phyloP scores from a whole-genome alignment of 2,113 vertebrate genomes.

The Sinocyclocheilus anophthalmus region DNA sequence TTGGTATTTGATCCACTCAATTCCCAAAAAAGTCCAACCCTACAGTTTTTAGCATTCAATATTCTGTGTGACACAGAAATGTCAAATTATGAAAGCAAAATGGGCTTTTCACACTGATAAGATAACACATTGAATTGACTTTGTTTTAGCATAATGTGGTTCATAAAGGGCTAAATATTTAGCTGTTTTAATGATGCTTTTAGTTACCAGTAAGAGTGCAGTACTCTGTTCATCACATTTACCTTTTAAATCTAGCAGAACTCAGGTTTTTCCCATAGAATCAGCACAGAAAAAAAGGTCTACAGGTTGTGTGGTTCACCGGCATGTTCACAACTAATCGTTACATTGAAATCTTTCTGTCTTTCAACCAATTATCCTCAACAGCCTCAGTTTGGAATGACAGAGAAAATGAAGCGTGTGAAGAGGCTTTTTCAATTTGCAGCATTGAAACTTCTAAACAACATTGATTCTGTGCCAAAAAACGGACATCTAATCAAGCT shows the following conservation, averaged over 20 bases:
- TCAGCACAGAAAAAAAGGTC: too few relatives aligned
- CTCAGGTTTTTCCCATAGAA: neutral
- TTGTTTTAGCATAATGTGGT: neutral
- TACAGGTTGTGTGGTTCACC: neutral
- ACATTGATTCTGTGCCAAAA: conserved; percentile 19
- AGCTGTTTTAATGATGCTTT: neutral
- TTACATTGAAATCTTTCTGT: conserved; percentile 9
- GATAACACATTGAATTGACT: neutral
- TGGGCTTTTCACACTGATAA: neutral
- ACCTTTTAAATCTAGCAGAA: neutral
- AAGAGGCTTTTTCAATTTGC: conserved; percentile 10
- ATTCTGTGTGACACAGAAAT: neutral
- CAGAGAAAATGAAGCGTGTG: neutral
- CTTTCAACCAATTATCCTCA: conserved; percentile 1
- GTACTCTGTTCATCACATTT: neutral
- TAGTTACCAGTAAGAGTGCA: neutral
- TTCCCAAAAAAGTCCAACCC: neutral
- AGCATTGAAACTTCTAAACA: neutral
- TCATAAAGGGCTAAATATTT: neutral
- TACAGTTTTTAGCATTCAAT: neutral
- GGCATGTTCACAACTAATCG: neutral
- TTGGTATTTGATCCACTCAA: too few relatives aligned
- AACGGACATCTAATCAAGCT: conserved; percentile 4
- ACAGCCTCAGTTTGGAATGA: neutral
- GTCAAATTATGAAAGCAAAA: neutral